phyloP scores from a whole-genome alignment of 2,888 invertebrate genomes.

The Entomobrya proxima region DNA sequence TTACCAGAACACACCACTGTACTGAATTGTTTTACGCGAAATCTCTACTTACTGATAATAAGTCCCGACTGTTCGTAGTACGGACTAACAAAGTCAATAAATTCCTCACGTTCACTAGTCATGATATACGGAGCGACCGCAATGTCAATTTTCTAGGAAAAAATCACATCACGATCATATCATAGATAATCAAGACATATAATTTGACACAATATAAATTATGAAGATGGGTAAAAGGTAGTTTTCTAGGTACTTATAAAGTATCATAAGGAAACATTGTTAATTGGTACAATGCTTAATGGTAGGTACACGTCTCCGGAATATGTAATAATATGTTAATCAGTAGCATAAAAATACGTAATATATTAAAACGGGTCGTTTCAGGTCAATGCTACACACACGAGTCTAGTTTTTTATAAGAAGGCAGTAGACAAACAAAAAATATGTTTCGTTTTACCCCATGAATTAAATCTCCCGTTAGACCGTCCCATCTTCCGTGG shows the following conservation, averaged over 20 bases:
- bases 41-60: slow-evolving; percentile 83
- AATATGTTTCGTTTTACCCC: slow-evolving; percentile 81
- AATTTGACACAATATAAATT: too few relatives aligned
- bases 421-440: background rate
- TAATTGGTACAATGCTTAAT: too few relatives aligned
- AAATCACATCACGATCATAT: background rate
- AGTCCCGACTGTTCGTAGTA: slow-evolving; percentile 96
- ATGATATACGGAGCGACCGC: slow-evolving; percentile 89
- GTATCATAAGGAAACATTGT: too few relatives aligned
- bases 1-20: background rate
- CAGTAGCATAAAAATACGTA: background rate
- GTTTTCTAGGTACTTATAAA: slow-evolving; percentile 6
- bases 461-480: slow-evolving; percentile 88
- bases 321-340: background rate
- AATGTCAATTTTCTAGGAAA: slow-evolving; percentile 86
- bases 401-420: background rate
- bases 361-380: background rate
- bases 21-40: background rate
- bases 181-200: too few relatives aligned
- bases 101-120: slow-evolving; percentile 89
- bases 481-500: slow-evolving; percentile 88
- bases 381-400: background rate
- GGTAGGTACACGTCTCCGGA: background rate
- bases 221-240: too few relatives aligned
- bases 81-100: slow-evolving; percentile 88